Conservation (phyloP, 2,113 vertebrate species). For the Procavia capensis region DNA sequence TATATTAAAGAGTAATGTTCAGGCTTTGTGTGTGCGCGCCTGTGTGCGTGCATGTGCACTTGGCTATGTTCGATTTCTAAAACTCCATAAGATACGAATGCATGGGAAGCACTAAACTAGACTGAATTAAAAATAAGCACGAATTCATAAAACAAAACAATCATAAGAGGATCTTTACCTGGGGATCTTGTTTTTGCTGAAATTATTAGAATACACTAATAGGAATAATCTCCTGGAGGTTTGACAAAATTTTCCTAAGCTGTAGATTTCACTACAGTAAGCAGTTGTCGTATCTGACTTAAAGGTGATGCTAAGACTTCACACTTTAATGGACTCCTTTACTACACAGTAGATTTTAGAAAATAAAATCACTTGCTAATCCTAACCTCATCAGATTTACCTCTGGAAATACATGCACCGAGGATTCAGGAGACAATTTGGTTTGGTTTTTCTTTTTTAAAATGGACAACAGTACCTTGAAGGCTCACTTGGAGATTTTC, state of each 20-base stretch:
- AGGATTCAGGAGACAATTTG: neutral
- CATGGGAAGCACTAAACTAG: neutral
- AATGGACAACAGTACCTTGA: neutral
- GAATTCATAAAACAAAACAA: neutral
- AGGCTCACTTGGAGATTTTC: no score
- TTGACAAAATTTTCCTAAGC: neutral
- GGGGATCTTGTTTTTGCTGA: slow-evolving; percentile 13
- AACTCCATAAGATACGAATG: neutral
- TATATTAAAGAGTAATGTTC: slow-evolving; percentile 62
- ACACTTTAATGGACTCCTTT: neutral
- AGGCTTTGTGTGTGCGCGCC: neutral
- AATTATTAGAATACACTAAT: slow-evolving; percentile 45
- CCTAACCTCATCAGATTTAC: neutral
- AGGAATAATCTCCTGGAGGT: neutral
- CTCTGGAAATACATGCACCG: neutral
- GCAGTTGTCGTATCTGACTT: neutral
- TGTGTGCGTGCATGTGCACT: neutral
- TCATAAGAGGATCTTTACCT: neutral
- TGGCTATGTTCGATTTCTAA: slow-evolving; percentile 48
- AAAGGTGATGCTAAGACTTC: neutral
- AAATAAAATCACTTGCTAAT: neutral
- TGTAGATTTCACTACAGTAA: neutral
- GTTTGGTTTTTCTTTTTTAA: neutral
- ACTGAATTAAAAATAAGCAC: slow-evolving; percentile 12
- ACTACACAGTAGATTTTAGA: slow-evolving; percentile 15